Base-by-base conservation (phyloP, 1,140 invertebrate genomes). In the Aplysia californica region DNA sequence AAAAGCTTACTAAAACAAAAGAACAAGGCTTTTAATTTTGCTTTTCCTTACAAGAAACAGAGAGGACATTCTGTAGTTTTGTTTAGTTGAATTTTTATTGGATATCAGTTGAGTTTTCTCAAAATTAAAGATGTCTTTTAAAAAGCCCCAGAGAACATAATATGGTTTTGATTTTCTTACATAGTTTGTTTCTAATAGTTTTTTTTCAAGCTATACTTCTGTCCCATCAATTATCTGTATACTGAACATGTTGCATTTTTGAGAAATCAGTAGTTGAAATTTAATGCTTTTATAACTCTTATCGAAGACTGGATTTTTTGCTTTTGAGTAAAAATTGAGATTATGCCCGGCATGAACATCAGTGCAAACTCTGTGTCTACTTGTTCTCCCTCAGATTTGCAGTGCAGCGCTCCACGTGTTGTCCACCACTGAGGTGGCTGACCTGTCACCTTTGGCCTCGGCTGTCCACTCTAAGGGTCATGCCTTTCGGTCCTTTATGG, bases 351-450 rank as follows among this genome's bases (percentile, higher is more conserved):
- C 58, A 18, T 15, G 10, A 61, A n/a, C 26, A 61, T 6, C 26
- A n/a, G 26, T 61, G 10, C 26, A 10, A 18, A n/a, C 6, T 61
- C 6, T 10, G 18, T 61, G 10, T 6, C 26, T 26, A n/a, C 26
- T 61, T 18, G 15, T 61, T 29, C 36, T 18, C 64, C 33, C 61
- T 10, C 55, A 85, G 84, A 76, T 85, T 5, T 84, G 81, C 79
- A 61, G 65, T 5, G 76, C 83, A n/a, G 64, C 81, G 23, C 58
- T 85, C 23, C 82, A 83, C 33, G 58, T 85, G 59, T 65, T 81
- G 15, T 58, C 69, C 15, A 3, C 84, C 39, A 33, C 81, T 33
- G 66, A 61, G 4, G 31, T 41, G 5, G 65, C 76, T 26, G 84
- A 85, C 68, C 50, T 83, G n/a, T 69, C 36, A 4, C 15, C 56